Base-by-base conservation (phyloP, 2,888 invertebrate genomes). In the Operophtera brumata region DNA sequence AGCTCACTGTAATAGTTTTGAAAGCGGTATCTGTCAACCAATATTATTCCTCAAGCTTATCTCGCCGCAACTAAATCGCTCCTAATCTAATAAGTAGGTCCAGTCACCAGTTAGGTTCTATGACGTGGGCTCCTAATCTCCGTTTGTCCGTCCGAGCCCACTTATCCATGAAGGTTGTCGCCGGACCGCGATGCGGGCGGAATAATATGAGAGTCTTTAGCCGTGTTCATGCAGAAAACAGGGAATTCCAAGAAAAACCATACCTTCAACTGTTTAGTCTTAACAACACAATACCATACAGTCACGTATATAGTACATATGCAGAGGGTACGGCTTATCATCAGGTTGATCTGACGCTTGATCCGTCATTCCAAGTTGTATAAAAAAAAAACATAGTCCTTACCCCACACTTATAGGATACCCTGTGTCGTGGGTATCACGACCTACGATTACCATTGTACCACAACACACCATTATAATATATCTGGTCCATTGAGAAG, bases 141-240 rank as follows among this genome's bases (percentile, higher is more conserved):
- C 53, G 59, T 59, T 61, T 65, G 65, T 66, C 59, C 66, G 49
- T 49, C 57, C 46, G 64, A 52, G 64, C 59, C 64, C 65, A 74
- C 65, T 77, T 73, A 70, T 62, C 75, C 71, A 64, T 70, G 67
- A 73, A 68, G 71, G 74, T 70, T 73, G 77, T 76, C 72, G 68
- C 67, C 73, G 67, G 63, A 52, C 61, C 57, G 47, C 63, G 65
- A 76, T 78, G 77, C 78, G 78, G 78, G 78, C 53, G 62, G 78
- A 77, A 77, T 78, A 77, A 78, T 76, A 67, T 71, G 66, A 58
- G 53, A 57, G 66, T 64, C 67, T 72, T 73, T 67, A 66, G 50
- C 13, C 35, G 9, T 8, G 12, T 68, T 54, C 9, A 43, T 8
- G 9, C 26, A 37, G 45, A 37, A 51, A 48, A 10, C 63, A 13